Evolutionary conservation across 2,113 vertebrate genomes (phyloP).

Genomic region (Pomatorhinus ruficollis): DNA sequence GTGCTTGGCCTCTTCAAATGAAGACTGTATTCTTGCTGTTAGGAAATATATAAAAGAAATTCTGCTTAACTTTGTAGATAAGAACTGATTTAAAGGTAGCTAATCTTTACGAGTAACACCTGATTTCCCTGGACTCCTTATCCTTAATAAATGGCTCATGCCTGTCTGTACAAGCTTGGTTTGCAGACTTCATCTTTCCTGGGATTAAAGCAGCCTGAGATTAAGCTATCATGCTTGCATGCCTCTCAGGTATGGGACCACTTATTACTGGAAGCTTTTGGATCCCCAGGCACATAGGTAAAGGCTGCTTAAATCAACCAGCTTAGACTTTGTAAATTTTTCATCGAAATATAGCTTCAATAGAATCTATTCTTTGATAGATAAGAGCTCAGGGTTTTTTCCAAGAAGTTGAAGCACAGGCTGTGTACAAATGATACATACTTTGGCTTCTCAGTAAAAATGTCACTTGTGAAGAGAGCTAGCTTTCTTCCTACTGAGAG

Average conservation of each 20-base stretch:
- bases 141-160: background rate
- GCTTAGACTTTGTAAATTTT: background rate
- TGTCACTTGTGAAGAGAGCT: background rate
- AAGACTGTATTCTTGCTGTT: background rate
- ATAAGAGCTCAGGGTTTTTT: background rate
- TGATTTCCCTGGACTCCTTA: slow-evolving; percentile 1
- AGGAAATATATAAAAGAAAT: background rate
- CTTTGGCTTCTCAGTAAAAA: background rate
- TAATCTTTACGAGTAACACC: slow-evolving; percentile 6
- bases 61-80: background rate
- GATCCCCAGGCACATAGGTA: background rate
- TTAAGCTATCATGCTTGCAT: background rate
- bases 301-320: background rate
- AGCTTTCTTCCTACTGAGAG: background rate
- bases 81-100: slow-evolving; percentile 33
- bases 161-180: background rate
- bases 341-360: background rate
- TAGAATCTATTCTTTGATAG: background rate
- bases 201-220: slow-evolving; percentile 7
- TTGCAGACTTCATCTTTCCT: background rate
- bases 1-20: background rate
- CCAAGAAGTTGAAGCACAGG: background rate
- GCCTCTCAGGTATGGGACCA: background rate
- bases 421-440: background rate
- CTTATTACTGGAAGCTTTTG: background rate